phyloP scores from a whole-genome alignment of 1,140 invertebrate species.

The Drosophila ohnishii region DNA sequence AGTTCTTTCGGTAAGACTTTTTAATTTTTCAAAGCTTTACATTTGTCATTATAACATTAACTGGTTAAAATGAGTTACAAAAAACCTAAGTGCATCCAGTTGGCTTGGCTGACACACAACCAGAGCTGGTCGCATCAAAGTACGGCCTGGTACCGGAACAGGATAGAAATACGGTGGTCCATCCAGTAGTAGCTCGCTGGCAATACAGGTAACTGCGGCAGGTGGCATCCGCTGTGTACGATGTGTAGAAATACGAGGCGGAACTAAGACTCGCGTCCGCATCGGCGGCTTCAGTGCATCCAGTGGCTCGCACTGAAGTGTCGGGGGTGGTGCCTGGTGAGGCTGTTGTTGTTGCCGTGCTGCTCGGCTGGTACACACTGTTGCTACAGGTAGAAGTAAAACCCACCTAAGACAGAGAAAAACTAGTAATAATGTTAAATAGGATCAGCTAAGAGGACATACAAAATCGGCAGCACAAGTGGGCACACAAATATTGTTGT shows the following conservation, averaged over 20 bases:
- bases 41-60: neutral
- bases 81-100: slow-evolving; percentile 1
- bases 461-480: slow-evolving; percentile 47
- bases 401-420: neutral
- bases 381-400: slow-evolving; percentile 32
- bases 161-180: neutral
- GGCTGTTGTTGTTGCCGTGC: slow-evolving; percentile 30
- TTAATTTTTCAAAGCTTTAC: neutral
- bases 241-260: slow-evolving; percentile 8
- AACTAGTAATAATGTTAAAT: neutral
- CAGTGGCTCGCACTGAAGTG: neutral
- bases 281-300: slow-evolving; percentile 1
- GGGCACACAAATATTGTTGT: slow-evolving; percentile 44
- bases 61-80: neutral
- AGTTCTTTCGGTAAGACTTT: too few species aligned
- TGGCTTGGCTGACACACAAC: slow-evolving; percentile 12
- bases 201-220: slow-evolving; percentile 33
- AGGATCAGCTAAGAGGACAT: neutral
- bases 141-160: slow-evolving; percentile 2
- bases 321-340: slow-evolving; percentile 44
- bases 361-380: slow-evolving; percentile 8
- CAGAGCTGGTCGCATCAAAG: neutral
- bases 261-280: neutral
- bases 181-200: neutral
- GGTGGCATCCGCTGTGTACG: neutral